These are phyloP conservation scores for Chelmon rostratus DNA, from an alignment of 2,797 vertebrate species.

Conservation along the genomic window DNA sequence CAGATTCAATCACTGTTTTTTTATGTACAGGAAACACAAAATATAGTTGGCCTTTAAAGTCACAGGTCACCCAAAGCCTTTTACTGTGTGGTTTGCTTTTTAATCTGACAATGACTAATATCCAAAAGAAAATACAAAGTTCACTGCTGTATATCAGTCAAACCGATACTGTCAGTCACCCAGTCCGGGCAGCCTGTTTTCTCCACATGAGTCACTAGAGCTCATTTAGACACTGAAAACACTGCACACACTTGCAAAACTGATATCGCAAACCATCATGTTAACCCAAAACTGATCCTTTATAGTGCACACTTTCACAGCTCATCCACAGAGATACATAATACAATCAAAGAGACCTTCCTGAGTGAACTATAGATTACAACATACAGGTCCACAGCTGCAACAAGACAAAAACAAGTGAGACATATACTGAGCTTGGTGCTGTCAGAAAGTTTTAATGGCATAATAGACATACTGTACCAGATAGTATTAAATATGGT, in stretches of 20 bases:
- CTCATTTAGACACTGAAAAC: constrained; percentile 75
- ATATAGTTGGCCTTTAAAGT: constrained; percentile 51
- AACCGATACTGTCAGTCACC: constrained; percentile 76
- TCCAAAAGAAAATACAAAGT: constrained; percentile 71
- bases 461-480: constrained; percentile 31
- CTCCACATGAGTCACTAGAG: constrained; percentile 79
- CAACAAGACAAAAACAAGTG: neutral
- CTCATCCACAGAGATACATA: neutral
- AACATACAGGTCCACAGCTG: neutral
- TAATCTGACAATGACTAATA: constrained; percentile 69
- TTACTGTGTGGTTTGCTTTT: constrained; percentile 40
- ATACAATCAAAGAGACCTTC: constrained; percentile 7
- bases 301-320: constrained; percentile 11
- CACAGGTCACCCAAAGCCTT: constrained; percentile 48
- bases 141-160: constrained; percentile 73
- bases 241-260: constrained; percentile 55
- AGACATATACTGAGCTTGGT: neutral
- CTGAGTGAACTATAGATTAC: neutral
- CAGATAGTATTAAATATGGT: neutral
- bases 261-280: constrained; percentile 59
- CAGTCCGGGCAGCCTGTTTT: constrained; percentile 70
- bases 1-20: constrained; percentile 11
- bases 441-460: constrained; percentile 38
- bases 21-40: constrained; percentile 25
- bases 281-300: constrained; percentile 36